Base-by-base conservation (phyloP, 2,797 vertebrate species). In the Epinephelus malabaricus region DNA sequence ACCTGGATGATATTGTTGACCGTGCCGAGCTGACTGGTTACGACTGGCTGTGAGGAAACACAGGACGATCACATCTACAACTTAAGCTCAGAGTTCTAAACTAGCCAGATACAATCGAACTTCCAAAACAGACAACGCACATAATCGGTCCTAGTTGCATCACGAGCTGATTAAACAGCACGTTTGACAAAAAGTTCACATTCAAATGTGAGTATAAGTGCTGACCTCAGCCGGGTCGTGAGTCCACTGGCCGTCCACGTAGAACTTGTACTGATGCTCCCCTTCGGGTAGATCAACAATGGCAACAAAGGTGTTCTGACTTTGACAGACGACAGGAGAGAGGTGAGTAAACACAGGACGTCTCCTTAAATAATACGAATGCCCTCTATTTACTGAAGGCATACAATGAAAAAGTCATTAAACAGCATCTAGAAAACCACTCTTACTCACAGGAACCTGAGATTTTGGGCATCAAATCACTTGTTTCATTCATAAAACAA, bases 201-300 rank as follows among this genome's bases (percentile, higher is more conserved):
- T 43, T 43, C 40, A 34, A 34, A 34, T 7, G 34, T 34, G 40
- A 43, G 40, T 12, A 12, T 43, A 43, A 43, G 12, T 23, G 7
- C 75, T 88, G 85, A 99, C 98, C 97, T 99, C 98, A 6, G 97
- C 82, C 53, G 98, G 97, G 88, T 99, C 98, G 0, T 99, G 97
- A 0, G 98, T 99, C 98, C 98, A 99, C 94, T 98, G 97, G 18
- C 98, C 98, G 2, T 99, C 98, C 89, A 99, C 98, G 0, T 97
- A 97, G 91, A 99, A 99, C 91, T 99, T 99, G 92, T 99, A 99
- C 82, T 99, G 98, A 89, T 99, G 98, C 84, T 99, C 98, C 49
- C 98, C 98, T 90, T 99, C 98, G 0, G 98, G 98, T 76, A 99
- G 96, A 82, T 99, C 98, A 67, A 99, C 95, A 61, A 99, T 99